These are phyloP conservation scores for Indri indri DNA, from an alignment of 2,113 vertebrate species.

Conservation along the genomic window DNA sequence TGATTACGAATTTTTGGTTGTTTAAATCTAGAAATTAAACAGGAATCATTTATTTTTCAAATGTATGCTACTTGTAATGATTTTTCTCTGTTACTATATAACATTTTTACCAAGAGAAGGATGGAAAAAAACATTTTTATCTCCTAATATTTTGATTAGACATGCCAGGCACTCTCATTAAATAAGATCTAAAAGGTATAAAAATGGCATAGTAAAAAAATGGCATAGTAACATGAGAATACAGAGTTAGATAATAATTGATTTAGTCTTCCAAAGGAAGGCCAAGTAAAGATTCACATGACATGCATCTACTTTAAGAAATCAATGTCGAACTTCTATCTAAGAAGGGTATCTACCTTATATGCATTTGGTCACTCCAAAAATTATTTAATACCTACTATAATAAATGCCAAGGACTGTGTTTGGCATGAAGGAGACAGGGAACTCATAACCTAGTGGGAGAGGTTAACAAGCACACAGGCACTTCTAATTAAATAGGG, in stretches of 20 bases:
- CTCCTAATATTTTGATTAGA: conserved; percentile 56
- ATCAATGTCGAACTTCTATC: not conserved
- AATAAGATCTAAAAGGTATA: not conserved
- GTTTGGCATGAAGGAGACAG: not conserved
- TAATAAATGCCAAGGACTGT: not conserved
- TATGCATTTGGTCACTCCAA: not conserved
- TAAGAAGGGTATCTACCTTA: not conserved
- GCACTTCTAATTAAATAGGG: not conserved
- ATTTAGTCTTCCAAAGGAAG: not conserved
- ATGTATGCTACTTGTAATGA: not conserved
- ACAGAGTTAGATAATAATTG: not conserved
- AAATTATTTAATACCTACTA: not conserved
- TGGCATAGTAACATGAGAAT: not conserved
- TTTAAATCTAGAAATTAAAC: conserved; percentile 23
- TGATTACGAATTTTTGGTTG: not conserved
- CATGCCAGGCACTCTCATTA: not conserved
- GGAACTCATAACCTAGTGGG: not conserved
- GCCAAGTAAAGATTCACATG: not conserved
- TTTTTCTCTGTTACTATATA: not conserved
- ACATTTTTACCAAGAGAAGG: not conserved
- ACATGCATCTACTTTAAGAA: not conserved
- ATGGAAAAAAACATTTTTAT: conserved; percentile 17
- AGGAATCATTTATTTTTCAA: not conserved
- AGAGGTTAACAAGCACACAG: not conserved
- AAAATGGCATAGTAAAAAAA: not conserved